phyloP scores from a whole-genome alignment of 2,888 invertebrate genomes.

The Alsophila aescularia region DNA sequence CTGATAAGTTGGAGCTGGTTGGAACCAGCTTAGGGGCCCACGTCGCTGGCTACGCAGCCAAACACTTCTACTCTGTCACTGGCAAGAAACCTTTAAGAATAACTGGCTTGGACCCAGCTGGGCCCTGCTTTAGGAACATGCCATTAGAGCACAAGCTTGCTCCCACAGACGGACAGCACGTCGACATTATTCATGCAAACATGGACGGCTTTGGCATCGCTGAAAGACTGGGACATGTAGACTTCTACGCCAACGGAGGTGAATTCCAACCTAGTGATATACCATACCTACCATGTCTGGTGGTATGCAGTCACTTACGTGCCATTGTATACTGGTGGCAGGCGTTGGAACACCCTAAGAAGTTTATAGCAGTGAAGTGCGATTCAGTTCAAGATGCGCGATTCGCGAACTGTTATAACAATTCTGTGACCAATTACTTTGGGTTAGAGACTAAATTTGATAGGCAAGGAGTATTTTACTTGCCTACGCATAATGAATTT shows the following conservation, averaged over 20 bases:
- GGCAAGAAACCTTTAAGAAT: constrained; percentile 66
- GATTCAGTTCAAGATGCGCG: constrained; percentile 69
- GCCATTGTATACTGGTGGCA: constrained; percentile 73
- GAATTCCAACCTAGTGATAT: constrained; percentile 74
- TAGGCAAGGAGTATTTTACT: constrained; percentile 66
- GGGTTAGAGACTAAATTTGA: constrained; percentile 66
- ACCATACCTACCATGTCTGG: constrained; percentile 65
- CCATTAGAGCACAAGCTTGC: constrained; percentile 54
- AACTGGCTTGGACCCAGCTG: constrained; percentile 74
- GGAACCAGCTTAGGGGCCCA: constrained; percentile 74
- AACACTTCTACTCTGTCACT: constrained; percentile 62
- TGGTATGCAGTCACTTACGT: constrained; percentile 68
- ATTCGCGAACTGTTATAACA: constrained; percentile 67
- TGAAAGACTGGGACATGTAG: constrained; percentile 68
- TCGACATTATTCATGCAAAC: constrained; percentile 73
- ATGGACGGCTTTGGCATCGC: constrained; percentile 79
- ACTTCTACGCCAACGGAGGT: constrained; percentile 74
- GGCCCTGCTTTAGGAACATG: constrained; percentile 69
- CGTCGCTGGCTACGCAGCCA: constrained; percentile 61
- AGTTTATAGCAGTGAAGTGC: constrained; percentile 68
- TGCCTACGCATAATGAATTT: constrained; percentile 68
- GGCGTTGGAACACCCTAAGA: constrained; percentile 70
- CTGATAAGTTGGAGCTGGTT: constrained; percentile 66
- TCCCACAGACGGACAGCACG: constrained; percentile 56
- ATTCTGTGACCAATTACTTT: constrained; percentile 58